These are phyloP conservation scores for Gasterosteus nipponicus DNA, from an alignment of 2,113 vertebrate species.

Conservation along the genomic window DNA sequence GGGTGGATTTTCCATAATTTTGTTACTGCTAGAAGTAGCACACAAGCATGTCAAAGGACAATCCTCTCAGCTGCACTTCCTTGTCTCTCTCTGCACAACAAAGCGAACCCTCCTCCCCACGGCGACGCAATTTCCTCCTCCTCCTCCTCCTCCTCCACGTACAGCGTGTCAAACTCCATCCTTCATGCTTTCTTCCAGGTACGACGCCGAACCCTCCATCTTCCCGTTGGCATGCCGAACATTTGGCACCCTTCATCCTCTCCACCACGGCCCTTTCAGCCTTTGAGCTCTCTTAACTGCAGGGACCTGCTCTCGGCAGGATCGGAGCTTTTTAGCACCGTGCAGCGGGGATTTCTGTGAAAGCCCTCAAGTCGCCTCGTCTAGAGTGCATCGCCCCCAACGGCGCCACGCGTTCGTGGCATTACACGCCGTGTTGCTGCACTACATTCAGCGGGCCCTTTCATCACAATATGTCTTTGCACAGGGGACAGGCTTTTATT, in stretches of 20 bases:
- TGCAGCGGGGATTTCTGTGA: slow-evolving; percentile 21
- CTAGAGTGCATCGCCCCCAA: slow-evolving; percentile 10
- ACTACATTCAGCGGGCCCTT: not conserved
- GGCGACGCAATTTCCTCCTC: not conserved
- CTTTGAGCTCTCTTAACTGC: slow-evolving; percentile 32
- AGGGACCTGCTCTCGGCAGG: slow-evolving; percentile 11
- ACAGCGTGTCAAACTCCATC: slow-evolving; percentile 5
- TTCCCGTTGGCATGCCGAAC: slow-evolving; percentile 34
- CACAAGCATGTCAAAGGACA: not conserved
- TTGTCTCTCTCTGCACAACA: slow-evolving; percentile 1
- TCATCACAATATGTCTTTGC: not conserved
- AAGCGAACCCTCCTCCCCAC: slow-evolving; percentile 6
- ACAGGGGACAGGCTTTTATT: slow-evolving; percentile 10
- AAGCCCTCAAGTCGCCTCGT: slow-evolving; percentile 36
- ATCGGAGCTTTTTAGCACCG: slow-evolving; percentile 29
- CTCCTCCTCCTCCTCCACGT: not conserved
- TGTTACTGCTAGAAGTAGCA: not conserved
- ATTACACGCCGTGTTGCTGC: not conserved
- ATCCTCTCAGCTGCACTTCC: not conserved
- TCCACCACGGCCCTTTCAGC: not conserved
- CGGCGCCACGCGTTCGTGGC: not conserved
- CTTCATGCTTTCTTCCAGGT: not conserved
- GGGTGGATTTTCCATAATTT: not conserved
- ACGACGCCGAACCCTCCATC: not conserved
- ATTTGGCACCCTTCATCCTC: slow-evolving; percentile 33